A percentile compares a stretch with the other conserved stretches of the same genome.
phyloP scores from a whole-genome alignment of 2,113 vertebrate genomes.

The Phrynosoma blainvillii region DNA sequence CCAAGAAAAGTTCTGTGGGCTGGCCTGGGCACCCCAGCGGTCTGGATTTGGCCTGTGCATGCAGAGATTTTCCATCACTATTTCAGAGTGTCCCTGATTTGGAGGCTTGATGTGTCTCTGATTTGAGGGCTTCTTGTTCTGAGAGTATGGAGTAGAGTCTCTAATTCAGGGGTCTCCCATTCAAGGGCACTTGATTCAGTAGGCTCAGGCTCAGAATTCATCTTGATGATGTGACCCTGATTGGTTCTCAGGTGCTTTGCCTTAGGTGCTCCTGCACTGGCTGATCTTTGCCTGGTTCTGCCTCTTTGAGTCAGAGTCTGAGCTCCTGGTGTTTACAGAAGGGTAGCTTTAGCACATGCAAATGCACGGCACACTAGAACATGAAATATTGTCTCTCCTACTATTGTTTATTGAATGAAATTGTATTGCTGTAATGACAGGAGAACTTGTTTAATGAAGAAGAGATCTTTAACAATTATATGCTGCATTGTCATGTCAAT shows the following conservation, averaged over 20 bases:
- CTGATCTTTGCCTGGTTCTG: background rate
- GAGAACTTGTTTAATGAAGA: background rate
- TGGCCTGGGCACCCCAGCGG: no score
- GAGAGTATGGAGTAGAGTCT: no score
- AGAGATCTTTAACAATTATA: accelerated
- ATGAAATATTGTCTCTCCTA: background rate
- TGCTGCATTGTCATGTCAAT: background rate
- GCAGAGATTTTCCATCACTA: no score
- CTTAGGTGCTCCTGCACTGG: background rate
- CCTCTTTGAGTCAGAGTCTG: background rate
- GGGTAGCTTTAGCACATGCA: background rate
- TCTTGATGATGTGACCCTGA: background rate
- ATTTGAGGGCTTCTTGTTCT: no score
- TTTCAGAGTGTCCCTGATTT: no score
- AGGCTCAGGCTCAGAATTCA: background rate
- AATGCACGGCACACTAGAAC: background rate
- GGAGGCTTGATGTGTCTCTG: no score
- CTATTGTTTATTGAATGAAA: background rate
- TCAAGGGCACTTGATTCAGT: background rate
- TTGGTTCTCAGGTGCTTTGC: background rate
- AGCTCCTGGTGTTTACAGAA: no score
- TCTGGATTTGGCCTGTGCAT: no score
- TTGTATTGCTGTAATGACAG: background rate
- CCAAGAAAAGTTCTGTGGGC: background rate
- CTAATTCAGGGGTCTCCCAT: no score